Conservation (phyloP, 2,888 invertebrate genomes). For the Heliothis peltigera region DNA sequence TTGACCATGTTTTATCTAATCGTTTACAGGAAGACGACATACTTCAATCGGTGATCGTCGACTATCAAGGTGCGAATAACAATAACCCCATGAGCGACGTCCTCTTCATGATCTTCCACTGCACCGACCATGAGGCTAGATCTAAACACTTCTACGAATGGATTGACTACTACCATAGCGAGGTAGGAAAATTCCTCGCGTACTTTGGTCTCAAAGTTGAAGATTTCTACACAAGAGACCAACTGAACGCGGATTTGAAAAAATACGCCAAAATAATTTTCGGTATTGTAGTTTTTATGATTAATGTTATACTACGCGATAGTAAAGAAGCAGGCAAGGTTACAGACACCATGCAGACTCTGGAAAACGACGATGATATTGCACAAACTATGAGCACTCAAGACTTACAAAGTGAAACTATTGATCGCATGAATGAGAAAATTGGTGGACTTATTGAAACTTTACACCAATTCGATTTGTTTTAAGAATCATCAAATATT, state of each 20-base stretch:
- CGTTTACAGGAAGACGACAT: constrained; percentile 58
- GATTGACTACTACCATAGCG: not conserved
- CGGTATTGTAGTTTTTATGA: not conserved
- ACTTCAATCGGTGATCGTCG: constrained; percentile 65
- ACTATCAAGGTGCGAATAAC: constrained; percentile 66
- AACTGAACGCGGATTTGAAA: not conserved
- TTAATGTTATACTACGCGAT: not conserved
- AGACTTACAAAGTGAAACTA: not conserved
- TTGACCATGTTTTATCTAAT: not conserved
- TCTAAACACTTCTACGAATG: not conserved
- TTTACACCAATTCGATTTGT: constrained; percentile 53
- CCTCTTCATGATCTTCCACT: constrained; percentile 40
- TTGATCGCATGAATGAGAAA: constrained; percentile 15
- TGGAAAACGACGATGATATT: not conserved
- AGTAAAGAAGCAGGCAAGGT: not conserved
- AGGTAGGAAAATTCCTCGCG: not conserved
- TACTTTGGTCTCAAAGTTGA: not conserved
- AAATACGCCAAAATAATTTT: not conserved
- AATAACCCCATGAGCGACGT: constrained; percentile 66
- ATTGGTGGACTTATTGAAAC: constrained; percentile 62
- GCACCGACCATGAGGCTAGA: not conserved
- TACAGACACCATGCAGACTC: not conserved
- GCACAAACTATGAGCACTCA: not conserved
- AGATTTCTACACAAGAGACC: not conserved
- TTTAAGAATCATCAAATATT: no score